A percentile compares a stretch with the other conserved stretches of the same genome.
These are phyloP conservation scores for Neocrepidodera transversa DNA, from an alignment of 2,888 invertebrate genomes.

Conservation along the genomic window DNA sequence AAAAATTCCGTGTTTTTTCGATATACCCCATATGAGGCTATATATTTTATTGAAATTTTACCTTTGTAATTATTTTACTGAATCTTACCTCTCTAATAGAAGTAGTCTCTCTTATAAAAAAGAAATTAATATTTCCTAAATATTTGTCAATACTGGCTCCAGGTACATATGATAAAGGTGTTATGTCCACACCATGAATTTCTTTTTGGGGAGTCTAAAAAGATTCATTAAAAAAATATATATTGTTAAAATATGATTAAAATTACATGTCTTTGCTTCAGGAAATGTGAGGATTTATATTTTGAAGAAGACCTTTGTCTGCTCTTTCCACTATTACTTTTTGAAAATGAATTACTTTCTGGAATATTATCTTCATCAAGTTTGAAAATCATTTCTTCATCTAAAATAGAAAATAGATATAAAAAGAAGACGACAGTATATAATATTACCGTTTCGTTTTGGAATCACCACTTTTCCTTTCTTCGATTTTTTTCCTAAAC, in stretches of 20 bases:
- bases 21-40: too few relatives aligned
- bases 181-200: constrained; percentile 77
- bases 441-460: constrained; percentile 53
- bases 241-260: too few relatives aligned
- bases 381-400: constrained; percentile 84
- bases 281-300: constrained; percentile 46
- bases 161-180: constrained; percentile 80
- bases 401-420: constrained; percentile 52
- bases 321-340: constrained; percentile 59
- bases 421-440: constrained; percentile 9
- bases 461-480: constrained; percentile 61
- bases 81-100: constrained; percentile 78
- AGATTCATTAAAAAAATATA: not conserved
- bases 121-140: constrained; percentile 89
- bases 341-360: constrained; percentile 48
- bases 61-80: constrained; percentile 36
- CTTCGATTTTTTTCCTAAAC: constrained; percentile 69
- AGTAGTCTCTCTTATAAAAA: constrained; percentile 94
- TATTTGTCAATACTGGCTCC: constrained; percentile 81
- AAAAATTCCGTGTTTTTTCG: too few relatives aligned
- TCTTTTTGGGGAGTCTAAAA: constrained; percentile 59
- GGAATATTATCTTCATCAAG: constrained; percentile 77
- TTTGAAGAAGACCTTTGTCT: constrained; percentile 66
- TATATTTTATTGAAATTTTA: too few relatives aligned
- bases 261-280: constrained; percentile 56